phyloP scores from a whole-genome alignment of 2,888 invertebrate genomes.

The Drosophila setosimentum region DNA sequence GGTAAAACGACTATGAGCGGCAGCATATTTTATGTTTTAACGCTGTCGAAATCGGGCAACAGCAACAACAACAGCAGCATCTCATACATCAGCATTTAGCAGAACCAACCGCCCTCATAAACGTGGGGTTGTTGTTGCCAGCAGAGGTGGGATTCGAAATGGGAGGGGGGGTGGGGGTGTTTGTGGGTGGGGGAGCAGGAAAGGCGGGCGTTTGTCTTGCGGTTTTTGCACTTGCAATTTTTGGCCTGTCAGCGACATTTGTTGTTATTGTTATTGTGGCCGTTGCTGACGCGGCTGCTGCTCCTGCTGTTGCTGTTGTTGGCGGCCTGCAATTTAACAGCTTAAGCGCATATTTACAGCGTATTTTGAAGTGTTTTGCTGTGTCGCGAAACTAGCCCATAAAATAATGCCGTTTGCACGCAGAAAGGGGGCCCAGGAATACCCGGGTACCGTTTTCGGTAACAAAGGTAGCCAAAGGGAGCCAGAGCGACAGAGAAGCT shows the following conservation, averaged over 20 bases:
- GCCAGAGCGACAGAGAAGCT: constrained; percentile 14
- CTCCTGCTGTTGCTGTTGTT: constrained; percentile 37
- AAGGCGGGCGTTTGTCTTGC: constrained; percentile 68
- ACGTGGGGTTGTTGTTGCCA: constrained; percentile 39
- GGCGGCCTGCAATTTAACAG: constrained; percentile 72
- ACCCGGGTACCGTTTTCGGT: neutral
- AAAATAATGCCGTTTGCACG: constrained; percentile 47
- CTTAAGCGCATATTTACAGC: constrained; percentile 77
- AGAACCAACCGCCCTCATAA: constrained; percentile 47
- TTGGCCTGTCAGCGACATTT: constrained; percentile 69
- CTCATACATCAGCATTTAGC: constrained; percentile 23
- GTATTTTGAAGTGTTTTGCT: constrained; percentile 60
- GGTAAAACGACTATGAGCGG: constrained; percentile 54
- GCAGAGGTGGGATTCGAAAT: neutral
- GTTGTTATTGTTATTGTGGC: constrained; percentile 36
- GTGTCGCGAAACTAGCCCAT: constrained; percentile 50
- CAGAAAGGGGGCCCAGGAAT: constrained; percentile 5
- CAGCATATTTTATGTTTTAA: constrained; percentile 83
- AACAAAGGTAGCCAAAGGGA: neutral
- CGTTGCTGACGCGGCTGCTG: constrained; percentile 16
- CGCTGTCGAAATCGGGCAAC: constrained; percentile 80
- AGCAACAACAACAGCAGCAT: constrained; percentile 36
- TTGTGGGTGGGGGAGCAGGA: neutral
- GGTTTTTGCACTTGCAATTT: constrained; percentile 76
- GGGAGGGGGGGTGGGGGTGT: no score